Evolutionary conservation across 2,888 invertebrate species (phyloP).

Genomic region (Leucophenga maculata): DNA sequence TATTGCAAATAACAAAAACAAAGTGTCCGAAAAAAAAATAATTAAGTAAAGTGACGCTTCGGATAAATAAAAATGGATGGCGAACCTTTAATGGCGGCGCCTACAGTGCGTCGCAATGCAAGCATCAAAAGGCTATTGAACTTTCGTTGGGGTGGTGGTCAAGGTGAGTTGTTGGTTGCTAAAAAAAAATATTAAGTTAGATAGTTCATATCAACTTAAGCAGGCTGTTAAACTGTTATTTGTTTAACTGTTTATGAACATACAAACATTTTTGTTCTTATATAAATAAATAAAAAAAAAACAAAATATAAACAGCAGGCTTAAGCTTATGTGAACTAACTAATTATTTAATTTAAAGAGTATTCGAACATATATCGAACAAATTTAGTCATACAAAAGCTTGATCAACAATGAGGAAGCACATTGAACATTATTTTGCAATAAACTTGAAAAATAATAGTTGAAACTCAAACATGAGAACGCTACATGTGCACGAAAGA

Average conservation of each 20-base stretch:
- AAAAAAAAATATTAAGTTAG: too few relatives aligned
- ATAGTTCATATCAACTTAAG: too few relatives aligned
- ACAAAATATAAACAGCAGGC: too few relatives aligned
- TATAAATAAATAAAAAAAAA: too few relatives aligned
- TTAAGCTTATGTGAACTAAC: too few relatives aligned
- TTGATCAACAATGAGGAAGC: conserved; percentile 18
- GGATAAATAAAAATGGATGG: conserved; percentile 46
- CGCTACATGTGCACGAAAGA: background rate
- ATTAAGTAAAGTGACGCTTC: conserved; percentile 2
- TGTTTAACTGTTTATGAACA: too few relatives aligned
- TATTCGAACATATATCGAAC: too few relatives aligned
- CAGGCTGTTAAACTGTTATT: too few relatives aligned
- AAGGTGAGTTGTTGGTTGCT: conserved; percentile 60
- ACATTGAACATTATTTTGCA: conserved; percentile 10
- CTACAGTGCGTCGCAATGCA: conserved; percentile 68
- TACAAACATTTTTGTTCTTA: too few relatives aligned
- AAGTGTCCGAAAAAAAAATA: conserved; percentile 13
- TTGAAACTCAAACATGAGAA: background rate
- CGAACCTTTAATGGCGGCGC: conserved; percentile 60
- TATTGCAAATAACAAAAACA: background rate
- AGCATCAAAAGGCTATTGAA: conserved; percentile 68
- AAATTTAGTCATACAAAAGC: background rate
- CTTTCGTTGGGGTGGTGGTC: conserved; percentile 68
- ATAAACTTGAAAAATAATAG: conserved; percentile 20
- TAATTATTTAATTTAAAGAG: too few relatives aligned